Conservation (phyloP, 92 coral and sea anemone genomes). For the Phenganax marumi region DNA sequence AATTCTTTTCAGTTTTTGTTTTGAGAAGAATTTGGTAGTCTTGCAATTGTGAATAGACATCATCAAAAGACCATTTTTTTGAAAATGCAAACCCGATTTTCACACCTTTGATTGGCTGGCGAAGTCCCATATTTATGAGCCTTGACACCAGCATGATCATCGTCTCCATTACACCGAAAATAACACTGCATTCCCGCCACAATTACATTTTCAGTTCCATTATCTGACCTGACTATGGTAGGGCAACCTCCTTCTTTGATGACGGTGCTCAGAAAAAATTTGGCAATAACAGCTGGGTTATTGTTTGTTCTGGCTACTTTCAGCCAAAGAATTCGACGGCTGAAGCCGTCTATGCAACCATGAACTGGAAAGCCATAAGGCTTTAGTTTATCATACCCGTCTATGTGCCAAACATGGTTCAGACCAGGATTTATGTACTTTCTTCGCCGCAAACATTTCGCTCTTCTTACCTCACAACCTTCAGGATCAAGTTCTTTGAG, state of each 20-base stretch:
- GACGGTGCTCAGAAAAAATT: not conserved
- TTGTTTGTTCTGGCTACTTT: slow-evolving; percentile 1
- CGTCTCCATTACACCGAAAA: not conserved
- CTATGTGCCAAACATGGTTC: not conserved
- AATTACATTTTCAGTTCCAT: slow-evolving; percentile 8
- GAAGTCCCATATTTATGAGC: not conserved
- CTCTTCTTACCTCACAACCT: not conserved
- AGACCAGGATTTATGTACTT: not conserved
- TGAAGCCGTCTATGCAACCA: slow-evolving; percentile 8
- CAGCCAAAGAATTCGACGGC: not conserved
- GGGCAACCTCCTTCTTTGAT: not conserved
- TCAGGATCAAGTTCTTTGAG: slow-evolving; percentile 13
- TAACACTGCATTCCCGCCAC: slow-evolving; percentile 3
- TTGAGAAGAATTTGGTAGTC: no score
- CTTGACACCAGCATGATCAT: not conserved
- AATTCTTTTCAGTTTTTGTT: no score
- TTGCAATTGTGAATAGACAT: no score
- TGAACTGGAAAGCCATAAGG: not conserved
- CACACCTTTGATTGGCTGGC: no score
- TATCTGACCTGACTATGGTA: not conserved
- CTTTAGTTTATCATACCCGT: not conserved
- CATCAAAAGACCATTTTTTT: no score
- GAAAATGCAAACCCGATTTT: not conserved
- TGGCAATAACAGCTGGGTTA: no score
- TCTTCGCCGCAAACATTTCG: not conserved